Base-by-base conservation (phyloP, 2,797 vertebrate species). In the Bovichtus variegatus region DNA sequence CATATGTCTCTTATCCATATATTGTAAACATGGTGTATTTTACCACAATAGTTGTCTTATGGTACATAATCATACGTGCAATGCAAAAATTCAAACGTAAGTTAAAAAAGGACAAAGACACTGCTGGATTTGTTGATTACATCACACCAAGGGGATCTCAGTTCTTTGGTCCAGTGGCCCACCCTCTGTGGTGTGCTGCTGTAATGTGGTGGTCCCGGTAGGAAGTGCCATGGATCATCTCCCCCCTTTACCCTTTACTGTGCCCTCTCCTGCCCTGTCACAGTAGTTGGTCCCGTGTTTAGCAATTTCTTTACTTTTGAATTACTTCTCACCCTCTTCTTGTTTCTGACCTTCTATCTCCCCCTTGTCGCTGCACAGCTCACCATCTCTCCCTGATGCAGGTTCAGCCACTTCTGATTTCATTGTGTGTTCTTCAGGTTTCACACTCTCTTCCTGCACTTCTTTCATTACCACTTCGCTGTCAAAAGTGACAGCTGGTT, bases 21-120 rank as follows among this genome's bases (percentile, higher is more conserved):
- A 91, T 91, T 93, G 94, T 94, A 94, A 94, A 94, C 94, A 94
- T 93, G 79, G 85, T 90, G 84, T 91, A 81, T 83, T 92, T 91
- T 82, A 91, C 85, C 93, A 94, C 92, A 92, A 85, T 92, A 93
- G 62, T 86, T 91, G 72, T 92, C 86, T 91, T 92, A 94, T 92
- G 76, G 83, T 94, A 94, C 91, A 94, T 93, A 92, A 94, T 91
- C 80, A 92, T 91, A 93, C 93, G 89, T 94, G 93, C 93, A 91
- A 93, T 93, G 89, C 85, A 92, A 93, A 91, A 90, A 78, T 80
- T 89, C 80, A 85, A 93, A 94, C 89, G 88, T 43, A 91, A 91
- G 76, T 86, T 91, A 85, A 86, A 93, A 92, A 93, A 91, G 79
- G 90, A 94, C 92, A 91, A 93, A 92, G 90, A 93, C 93, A 94